Percentiles rank a stretch among this genome's conserved stretches.
Conservation (phyloP, 2,797 vertebrate species). For the Thripadectes ignobilis region DNA sequence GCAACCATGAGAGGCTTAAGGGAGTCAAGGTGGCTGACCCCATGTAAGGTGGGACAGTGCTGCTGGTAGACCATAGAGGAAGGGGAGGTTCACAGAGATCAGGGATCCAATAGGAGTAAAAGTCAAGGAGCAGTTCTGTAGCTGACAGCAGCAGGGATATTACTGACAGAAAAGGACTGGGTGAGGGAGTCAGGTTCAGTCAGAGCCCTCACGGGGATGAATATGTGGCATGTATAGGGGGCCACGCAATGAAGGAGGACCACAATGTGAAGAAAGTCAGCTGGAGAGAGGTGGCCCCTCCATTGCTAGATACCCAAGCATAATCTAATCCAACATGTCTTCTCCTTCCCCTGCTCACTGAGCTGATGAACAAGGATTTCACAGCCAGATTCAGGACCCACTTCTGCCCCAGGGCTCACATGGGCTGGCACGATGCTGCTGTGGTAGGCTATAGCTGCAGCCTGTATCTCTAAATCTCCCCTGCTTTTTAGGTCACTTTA, state of each 20-base stretch:
- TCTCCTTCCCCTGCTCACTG: neutral
- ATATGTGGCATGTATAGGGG: neutral
- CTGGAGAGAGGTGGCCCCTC: neutral
- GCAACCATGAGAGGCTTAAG: neutral
- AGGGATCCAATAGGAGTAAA: fast-evolving
- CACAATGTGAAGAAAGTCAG: neutral
- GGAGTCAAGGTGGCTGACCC: neutral
- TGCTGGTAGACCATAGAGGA: neutral
- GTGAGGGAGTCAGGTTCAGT: neutral
- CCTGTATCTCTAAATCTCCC: constrained; percentile 33
- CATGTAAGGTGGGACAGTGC: neutral
- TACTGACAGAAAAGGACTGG: neutral
- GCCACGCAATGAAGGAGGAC: neutral
- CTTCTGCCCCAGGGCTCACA: neutral
- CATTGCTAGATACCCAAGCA: neutral
- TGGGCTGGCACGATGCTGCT: neutral
- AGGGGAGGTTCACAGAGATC: neutral
- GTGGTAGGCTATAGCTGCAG: neutral
- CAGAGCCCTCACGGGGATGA: neutral
- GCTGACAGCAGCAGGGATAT: neutral
- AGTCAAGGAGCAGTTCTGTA: neutral
- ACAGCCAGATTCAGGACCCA: neutral
- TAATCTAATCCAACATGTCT: neutral
- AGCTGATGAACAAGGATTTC: neutral
- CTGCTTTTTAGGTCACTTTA: constrained; percentile 48